A percentile compares a stretch with the other conserved stretches of the same genome.
Conservation (phyloP, 2,888 invertebrate species). For the Raillietiella orientalis region DNA sequence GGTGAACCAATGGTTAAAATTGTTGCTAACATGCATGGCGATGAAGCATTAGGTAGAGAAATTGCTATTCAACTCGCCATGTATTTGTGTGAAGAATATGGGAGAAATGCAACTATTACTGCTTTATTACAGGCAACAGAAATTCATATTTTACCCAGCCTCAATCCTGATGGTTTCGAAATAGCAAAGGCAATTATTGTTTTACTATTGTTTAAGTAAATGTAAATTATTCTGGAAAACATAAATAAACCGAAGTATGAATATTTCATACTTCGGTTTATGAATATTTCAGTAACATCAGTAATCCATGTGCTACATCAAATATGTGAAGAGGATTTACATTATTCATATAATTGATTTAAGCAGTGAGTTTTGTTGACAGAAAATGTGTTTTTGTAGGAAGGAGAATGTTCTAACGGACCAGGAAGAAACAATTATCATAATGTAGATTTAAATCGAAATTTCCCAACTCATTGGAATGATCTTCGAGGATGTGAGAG, state of each 20-base stretch:
- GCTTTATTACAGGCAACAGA: slow-evolving; percentile 78
- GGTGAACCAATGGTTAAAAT: slow-evolving; percentile 94
- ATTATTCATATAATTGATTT: too few relatives aligned
- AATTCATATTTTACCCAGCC: slow-evolving; percentile 84
- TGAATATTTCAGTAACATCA: too few relatives aligned
- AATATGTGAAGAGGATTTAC: too few relatives aligned
- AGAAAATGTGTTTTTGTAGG: too few relatives aligned
- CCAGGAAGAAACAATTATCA: slow-evolving; percentile 56
- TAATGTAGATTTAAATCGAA: slow-evolving; percentile 49
- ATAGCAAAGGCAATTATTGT: slow-evolving; percentile 60
- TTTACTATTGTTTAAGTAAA: too few relatives aligned
- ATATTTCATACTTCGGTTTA: too few relatives aligned
- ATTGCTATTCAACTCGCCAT: slow-evolving; percentile 59
- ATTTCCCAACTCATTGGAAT: slow-evolving; percentile 70
- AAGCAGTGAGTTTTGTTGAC: too few relatives aligned
- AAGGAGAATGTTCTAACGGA: too few relatives aligned
- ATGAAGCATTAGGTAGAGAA: slow-evolving; percentile 83
- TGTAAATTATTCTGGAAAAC: too few relatives aligned
- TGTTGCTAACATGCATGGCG: slow-evolving; percentile 90
- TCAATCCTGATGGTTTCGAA: slow-evolving; percentile 96
- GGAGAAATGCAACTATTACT: slow-evolving; percentile 46
- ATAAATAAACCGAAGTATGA: too few relatives aligned
- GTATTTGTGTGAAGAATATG: too few relatives aligned
- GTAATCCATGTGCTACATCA: too few relatives aligned
- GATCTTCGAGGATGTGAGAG: slow-evolving; percentile 11